Evolutionary conservation across 1,140 invertebrate species (phyloP).

Genomic region (Hyles vespertilio): DNA sequence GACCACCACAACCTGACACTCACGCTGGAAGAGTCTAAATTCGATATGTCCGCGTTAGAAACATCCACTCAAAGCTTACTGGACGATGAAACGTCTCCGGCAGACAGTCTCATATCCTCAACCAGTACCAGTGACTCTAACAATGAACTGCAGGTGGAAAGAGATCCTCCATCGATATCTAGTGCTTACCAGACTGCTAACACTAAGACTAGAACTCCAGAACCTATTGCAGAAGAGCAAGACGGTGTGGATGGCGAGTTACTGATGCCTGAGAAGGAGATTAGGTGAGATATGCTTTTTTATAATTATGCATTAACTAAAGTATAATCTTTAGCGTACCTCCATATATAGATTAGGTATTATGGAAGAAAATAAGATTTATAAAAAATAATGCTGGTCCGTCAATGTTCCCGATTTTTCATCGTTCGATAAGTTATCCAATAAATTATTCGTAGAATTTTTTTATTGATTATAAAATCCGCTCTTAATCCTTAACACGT

Average conservation of each 20-base stretch:
- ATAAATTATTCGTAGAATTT: no score
- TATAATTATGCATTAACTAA: no score
- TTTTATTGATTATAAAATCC: no score
- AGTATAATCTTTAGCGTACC: no score
- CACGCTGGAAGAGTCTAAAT: conserved; percentile 83
- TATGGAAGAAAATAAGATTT: no score
- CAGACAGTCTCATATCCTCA: conserved; percentile 84
- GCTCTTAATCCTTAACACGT: no score
- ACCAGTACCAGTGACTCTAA: conserved; percentile 81
- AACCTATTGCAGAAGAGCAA: conserved; percentile 47
- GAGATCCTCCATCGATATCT: conserved; percentile 60
- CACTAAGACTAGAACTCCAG: conserved; percentile 58
- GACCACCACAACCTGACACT: conserved; percentile 60
- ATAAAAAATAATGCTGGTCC: no score
- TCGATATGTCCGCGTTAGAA: conserved; percentile 83
- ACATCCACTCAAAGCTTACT: conserved; percentile 80
- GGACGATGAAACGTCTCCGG: conserved; percentile 88
- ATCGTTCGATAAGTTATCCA: no score
- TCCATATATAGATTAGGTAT: no score
- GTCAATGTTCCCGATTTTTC: no score
- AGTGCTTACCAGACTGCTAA: conserved; percentile 73
- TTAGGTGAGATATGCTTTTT: conserved; percentile 30
- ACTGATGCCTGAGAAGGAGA: conserved; percentile 45
- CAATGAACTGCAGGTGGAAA: conserved; percentile 72
- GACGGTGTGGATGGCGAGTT: conserved; percentile 65